Base-by-base conservation (phyloP, 2,113 vertebrate genomes). In the Phrynosoma blainvillii region DNA sequence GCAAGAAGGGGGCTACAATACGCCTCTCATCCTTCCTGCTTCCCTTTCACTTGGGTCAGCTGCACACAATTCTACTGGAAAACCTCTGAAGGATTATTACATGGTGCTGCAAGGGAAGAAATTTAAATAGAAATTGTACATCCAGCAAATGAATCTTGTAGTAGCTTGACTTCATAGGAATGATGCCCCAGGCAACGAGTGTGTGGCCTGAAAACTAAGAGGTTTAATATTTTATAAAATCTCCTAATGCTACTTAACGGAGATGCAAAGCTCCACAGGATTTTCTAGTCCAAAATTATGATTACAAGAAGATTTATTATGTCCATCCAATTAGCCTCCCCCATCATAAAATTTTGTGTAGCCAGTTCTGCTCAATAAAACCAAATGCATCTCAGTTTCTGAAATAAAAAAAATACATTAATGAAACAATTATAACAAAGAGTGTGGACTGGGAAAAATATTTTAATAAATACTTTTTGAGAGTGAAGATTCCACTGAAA, bases 171-270 rank as follows among this genome's bases (percentile, higher is more conserved):
- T 94, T 94, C 92, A 93, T 93, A 91, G 89, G 95, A 91, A 93
- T 76, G 85, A 89, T 92, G 95, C 94, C 95, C 93, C 89, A 90
- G 95, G 95, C 93, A 94, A 94, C 90, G 93, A 93, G 91, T 94
- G 84, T 89, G 91, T 93, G 93, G 94, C 92, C 95, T 94, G 94
- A 94, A 95, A 96, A 95, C 92, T 77, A 92, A 85, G 85, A 93
- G 79, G 16, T 92, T 95, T 95, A 95, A 96, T 94, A 94, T 94
- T 96, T 95, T 92, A 94, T 96, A 91, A 93, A 93, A 92, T 85
- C 90, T 95, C 90, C 82, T 92, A 94, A 92, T 89, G 92, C 89
- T 93, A 76, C 91, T 95, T 93, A 90, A 85, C 89, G 84, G 42
- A 0, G 30, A 91, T 85, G 77, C 77, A 80, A 93, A 88, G 81